Percentiles rank a stretch among this genome's conserved stretches.
phyloP scores from a whole-genome alignment of 2,797 vertebrate species.

The Lagocephalus sceleratus region DNA sequence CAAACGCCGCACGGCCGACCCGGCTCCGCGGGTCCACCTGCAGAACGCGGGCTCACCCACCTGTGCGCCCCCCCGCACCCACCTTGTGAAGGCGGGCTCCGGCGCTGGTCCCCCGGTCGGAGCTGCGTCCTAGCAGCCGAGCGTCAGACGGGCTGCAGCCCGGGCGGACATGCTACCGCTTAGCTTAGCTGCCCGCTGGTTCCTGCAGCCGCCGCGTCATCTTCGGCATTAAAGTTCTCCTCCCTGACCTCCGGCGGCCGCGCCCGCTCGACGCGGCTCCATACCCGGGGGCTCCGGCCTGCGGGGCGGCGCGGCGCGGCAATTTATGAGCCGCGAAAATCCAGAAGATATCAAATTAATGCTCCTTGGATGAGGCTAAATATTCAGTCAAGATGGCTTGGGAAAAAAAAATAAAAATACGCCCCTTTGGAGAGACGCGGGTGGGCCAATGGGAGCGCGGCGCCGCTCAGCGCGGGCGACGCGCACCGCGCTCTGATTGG shows the following conservation, averaged over 20 bases:
- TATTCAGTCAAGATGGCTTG: slow-evolving; percentile 80
- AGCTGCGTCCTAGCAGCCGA: slow-evolving; percentile 49
- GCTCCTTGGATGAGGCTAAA: slow-evolving; percentile 73
- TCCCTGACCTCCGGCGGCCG: slow-evolving; percentile 41
- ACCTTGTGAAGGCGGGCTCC: no score
- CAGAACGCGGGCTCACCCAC: no score
- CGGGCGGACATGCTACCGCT: slow-evolving; percentile 72
- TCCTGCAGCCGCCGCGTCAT: slow-evolving; percentile 75
- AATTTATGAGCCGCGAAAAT: slow-evolving; percentile 36
- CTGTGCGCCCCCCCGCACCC: no score
- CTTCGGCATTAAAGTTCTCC: slow-evolving; percentile 62
- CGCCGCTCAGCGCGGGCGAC: slow-evolving; percentile 49
- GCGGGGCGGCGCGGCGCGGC: slow-evolving; percentile 29
- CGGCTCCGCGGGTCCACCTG: no score
- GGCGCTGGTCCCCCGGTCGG: no score
- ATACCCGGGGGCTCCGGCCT: slow-evolving; percentile 49
- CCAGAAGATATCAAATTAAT: slow-evolving; percentile 70
- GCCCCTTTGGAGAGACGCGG: slow-evolving; percentile 73
- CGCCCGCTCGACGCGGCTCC: slow-evolving; percentile 43
- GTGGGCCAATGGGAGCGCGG: slow-evolving; percentile 57
- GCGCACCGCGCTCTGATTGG: slow-evolving; percentile 68
- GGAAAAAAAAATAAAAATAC: no score
- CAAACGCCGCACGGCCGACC: no score
- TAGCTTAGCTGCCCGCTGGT: slow-evolving; percentile 75
- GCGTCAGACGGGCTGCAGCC: slow-evolving; percentile 67